Conservation (phyloP, 2,888 invertebrate genomes). For the Heteropelma amictum region DNA sequence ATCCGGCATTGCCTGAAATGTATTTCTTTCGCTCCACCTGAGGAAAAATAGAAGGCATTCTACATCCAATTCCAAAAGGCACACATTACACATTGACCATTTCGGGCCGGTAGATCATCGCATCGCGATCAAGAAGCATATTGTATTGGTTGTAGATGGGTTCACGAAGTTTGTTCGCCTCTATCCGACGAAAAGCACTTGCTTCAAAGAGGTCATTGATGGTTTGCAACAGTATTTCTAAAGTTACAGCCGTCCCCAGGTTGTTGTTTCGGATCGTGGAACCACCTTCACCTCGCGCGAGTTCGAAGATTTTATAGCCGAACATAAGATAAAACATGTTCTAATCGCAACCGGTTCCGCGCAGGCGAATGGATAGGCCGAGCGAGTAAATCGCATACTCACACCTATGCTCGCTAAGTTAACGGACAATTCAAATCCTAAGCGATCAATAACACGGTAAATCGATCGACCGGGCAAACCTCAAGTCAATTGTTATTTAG, state of each 20-base stretch:
- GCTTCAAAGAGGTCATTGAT: slow-evolving; percentile 31
- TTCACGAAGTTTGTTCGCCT: slow-evolving; percentile 43
- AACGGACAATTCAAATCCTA: slow-evolving; percentile 2
- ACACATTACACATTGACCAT: slow-evolving; percentile 51
- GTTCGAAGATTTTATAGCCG: slow-evolving; percentile 41
- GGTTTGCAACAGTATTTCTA: slow-evolving; percentile 24
- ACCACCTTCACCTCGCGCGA: slow-evolving; percentile 30
- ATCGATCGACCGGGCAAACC: slow-evolving; percentile 24
- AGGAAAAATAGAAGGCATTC: slow-evolving; percentile 48
- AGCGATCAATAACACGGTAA: slow-evolving; percentile 26
- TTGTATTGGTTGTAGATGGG: slow-evolving; percentile 40
- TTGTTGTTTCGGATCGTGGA: slow-evolving; percentile 37
- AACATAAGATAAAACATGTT: slow-evolving; percentile 56
- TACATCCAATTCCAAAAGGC: slow-evolving; percentile 57
- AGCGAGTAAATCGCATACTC: slow-evolving; percentile 55
- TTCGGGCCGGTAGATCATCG: slow-evolving; percentile 37
- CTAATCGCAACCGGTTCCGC: slow-evolving; percentile 62
- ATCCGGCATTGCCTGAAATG: slow-evolving; percentile 54
- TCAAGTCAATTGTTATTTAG: slow-evolving; percentile 31
- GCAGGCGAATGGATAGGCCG: slow-evolving; percentile 66
- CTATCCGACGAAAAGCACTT: slow-evolving; percentile 33
- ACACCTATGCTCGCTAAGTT: slow-evolving; percentile 58
- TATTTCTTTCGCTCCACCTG: slow-evolving; percentile 42
- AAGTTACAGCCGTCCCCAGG: slow-evolving; percentile 25
- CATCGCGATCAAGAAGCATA: slow-evolving; percentile 18